A percentile compares a stretch with the other conserved stretches of the same genome.
phyloP scores from a whole-genome alignment of 2,113 vertebrate species.

The Ancistrus triradiatus region DNA sequence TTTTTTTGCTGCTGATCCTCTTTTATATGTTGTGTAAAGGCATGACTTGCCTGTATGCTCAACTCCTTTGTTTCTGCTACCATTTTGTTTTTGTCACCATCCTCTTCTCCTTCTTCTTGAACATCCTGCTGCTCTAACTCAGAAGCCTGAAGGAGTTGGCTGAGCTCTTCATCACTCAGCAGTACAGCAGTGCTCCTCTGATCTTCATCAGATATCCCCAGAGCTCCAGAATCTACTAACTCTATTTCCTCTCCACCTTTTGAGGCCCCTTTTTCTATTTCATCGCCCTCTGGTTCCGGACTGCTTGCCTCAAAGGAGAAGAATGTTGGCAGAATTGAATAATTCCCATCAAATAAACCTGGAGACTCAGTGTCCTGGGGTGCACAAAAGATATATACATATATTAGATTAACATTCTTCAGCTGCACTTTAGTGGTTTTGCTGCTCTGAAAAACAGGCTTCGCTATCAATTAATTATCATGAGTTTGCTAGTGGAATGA shows the following conservation, averaged over 20 bases:
- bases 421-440: no score
- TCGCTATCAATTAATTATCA: no score
- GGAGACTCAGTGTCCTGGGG: no score
- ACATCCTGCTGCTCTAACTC: conserved; percentile 52
- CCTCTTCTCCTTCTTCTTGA: conserved; percentile 26
- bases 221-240: conserved; percentile 25
- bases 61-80: neutral
- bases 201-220: conserved; percentile 27
- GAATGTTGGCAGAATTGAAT: conserved; percentile 52
- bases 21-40: no score
- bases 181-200: conserved; percentile 54
- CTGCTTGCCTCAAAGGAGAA: conserved; percentile 54
- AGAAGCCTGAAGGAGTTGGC: conserved; percentile 53
- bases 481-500: no score
- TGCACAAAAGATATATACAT: no score
- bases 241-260: conserved; percentile 32
- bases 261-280: conserved; percentile 47
- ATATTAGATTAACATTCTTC: no score
- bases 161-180: conserved; percentile 62
- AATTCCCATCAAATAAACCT: conserved; percentile 39
- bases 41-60: no score
- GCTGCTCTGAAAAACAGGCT: no score
- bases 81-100: neutral
- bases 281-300: conserved; percentile 57
- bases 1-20: neutral